Evolutionary conservation across 2,888 invertebrate genomes (phyloP).

Genomic region (Lepidonotus clava): DNA sequence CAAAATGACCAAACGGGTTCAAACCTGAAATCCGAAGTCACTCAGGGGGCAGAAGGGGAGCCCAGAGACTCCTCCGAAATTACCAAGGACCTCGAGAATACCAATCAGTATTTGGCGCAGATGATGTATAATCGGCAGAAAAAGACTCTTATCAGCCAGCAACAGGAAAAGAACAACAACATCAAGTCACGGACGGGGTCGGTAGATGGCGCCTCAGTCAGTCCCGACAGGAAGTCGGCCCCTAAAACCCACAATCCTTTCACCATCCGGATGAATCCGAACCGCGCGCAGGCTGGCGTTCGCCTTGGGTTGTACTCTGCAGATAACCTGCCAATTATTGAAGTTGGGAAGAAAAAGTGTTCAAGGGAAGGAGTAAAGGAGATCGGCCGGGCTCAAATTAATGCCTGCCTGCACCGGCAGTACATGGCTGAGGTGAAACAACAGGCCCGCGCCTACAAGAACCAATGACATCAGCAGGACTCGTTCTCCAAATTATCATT

Average conservation of each 20-base stretch:
- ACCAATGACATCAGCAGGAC: constrained; percentile 2
- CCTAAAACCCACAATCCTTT: constrained; percentile 76
- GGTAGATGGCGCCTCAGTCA: not conserved
- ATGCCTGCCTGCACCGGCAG: constrained; percentile 63
- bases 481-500: not conserved
- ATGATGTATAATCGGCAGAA: constrained; percentile 59
- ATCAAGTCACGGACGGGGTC: not conserved
- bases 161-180: constrained; percentile 14
- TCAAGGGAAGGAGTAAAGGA: constrained; percentile 7
- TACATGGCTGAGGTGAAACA: constrained; percentile 63
- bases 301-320: constrained; percentile 78
- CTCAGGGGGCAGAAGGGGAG: constrained; percentile 25
- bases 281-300: constrained; percentile 75
- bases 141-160: not conserved
- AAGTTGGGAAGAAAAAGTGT: constrained; percentile 42
- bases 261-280: constrained; percentile 75
- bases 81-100: constrained; percentile 21
- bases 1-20: no score
- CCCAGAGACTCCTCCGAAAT: not conserved
- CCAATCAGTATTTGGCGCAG: constrained; percentile 56
- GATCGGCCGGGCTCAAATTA: constrained; percentile 60
- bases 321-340: constrained; percentile 62
- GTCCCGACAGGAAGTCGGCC: not conserved
- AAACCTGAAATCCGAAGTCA: not conserved
- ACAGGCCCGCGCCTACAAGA: constrained; percentile 35